phyloP scores from a whole-genome alignment of 2,888 invertebrate species.

The Desoria tigrina region DNA sequence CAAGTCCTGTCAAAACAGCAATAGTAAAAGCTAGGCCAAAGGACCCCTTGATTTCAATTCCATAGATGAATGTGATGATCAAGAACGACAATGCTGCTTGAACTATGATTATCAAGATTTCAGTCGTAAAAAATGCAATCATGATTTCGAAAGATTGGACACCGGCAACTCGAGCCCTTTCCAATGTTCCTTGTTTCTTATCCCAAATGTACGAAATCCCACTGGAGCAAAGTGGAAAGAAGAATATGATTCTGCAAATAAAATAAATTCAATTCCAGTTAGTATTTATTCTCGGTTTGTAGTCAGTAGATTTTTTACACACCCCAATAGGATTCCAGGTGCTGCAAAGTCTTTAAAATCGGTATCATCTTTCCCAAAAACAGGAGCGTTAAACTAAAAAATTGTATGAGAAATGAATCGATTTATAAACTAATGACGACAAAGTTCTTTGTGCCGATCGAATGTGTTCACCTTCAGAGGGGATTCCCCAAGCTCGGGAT shows the following conservation, averaged over 20 bases:
- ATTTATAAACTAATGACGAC: too few relatives aligned
- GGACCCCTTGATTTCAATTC: constrained; percentile 35
- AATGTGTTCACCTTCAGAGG: background rate
- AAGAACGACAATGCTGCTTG: constrained; percentile 38
- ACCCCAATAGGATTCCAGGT: constrained; percentile 65
- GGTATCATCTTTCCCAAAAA: constrained; percentile 61
- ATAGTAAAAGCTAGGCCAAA: constrained; percentile 22
- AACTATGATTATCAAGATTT: constrained; percentile 29
- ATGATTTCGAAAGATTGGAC: constrained; percentile 39
- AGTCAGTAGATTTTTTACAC: background rate
- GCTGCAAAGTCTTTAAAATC: constrained; percentile 94
- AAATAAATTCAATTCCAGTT: too few relatives aligned
- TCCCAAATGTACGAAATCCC: constrained; percentile 38
- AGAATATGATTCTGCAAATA: constrained; percentile 29
- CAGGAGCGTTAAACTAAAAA: constrained; percentile 15
- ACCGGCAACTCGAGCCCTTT: constrained; percentile 35
- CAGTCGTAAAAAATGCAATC: constrained; percentile 35
- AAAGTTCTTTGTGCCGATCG: too few relatives aligned
- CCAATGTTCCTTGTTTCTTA: constrained; percentile 36
- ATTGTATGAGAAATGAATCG: background rate
- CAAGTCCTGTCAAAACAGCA: constrained; percentile 28
- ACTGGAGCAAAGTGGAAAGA: constrained; percentile 36
- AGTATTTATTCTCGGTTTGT: too few relatives aligned
- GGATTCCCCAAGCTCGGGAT: constrained; percentile 16
- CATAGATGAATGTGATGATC: constrained; percentile 28